These are phyloP conservation scores for Melanotaenia parkinsoni DNA, from an alignment of 2,797 vertebrate genomes.

Conservation along the genomic window DNA sequence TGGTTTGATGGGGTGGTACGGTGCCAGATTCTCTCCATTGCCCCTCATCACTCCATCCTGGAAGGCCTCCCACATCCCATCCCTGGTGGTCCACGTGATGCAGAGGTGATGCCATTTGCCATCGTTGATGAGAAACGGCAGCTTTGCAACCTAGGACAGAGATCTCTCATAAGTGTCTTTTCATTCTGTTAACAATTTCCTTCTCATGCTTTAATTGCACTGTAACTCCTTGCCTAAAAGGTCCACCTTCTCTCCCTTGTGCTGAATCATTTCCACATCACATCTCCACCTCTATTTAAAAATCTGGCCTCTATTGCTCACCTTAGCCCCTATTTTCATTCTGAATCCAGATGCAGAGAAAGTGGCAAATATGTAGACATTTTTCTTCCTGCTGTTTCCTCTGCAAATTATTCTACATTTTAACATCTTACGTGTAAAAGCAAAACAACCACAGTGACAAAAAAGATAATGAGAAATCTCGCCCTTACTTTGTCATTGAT, in stretches of 20 bases:
- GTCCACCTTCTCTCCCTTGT: conserved; percentile 21
- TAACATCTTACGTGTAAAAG: background rate
- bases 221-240: conserved; percentile 13
- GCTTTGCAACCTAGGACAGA: conserved; percentile 88
- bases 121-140: conserved; percentile 93
- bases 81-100: conserved; percentile 94
- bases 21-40: conserved; percentile 92
- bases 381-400: background rate
- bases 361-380: too few species aligned
- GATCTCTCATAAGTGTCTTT: background rate
- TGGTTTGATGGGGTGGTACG: conserved; percentile 95
- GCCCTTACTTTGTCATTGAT: conserved; percentile 94
- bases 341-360: background rate
- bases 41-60: conserved; percentile 92
- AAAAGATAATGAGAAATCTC: too few species aligned
- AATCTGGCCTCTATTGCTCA: conserved; percentile 23
- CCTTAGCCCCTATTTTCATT: conserved; percentile 32
- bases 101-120: conserved; percentile 98
- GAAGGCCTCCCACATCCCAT: conserved; percentile 96
- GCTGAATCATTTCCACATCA: conserved; percentile 28
- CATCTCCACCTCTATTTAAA: conserved; percentile 14
- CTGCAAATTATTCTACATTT: background rate
- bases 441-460: background rate
- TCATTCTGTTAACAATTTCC: conserved; percentile 10
- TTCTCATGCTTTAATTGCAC: conserved; percentile 8